Conservation (phyloP, 2,888 invertebrate species). For the Eucera pruinosa region DNA sequence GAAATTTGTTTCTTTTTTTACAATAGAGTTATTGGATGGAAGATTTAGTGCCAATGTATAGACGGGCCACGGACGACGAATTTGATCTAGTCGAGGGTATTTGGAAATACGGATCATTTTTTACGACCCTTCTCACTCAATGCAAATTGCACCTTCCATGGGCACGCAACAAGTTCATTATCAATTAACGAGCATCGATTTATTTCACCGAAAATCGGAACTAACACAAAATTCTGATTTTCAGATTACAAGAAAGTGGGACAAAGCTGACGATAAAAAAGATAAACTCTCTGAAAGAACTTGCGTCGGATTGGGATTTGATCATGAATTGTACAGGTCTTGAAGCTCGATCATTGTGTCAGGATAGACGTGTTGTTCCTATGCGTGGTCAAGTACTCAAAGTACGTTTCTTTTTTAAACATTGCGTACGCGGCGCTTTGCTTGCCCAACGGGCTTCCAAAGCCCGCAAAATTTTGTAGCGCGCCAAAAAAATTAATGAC, state of each 20-base stretch:
- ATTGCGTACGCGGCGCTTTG: too few relatives aligned
- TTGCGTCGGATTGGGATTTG: slow-evolving; percentile 88
- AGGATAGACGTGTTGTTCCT: slow-evolving; percentile 91
- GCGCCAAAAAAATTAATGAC: too few relatives aligned
- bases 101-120: slow-evolving; percentile 94
- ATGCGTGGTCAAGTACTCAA: slow-evolving; percentile 93
- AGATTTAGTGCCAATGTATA: slow-evolving; percentile 90
- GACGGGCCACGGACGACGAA: slow-evolving; percentile 90
- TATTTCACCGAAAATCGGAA: too few relatives aligned
- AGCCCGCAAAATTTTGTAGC: too few relatives aligned
- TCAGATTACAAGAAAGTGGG: slow-evolving; percentile 87
- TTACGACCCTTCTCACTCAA: slow-evolving; percentile 91
- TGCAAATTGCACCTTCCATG: slow-evolving; percentile 91
- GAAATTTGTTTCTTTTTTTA: slow-evolving; percentile 9
- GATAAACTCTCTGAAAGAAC: slow-evolving; percentile 87
- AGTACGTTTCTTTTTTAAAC: slow-evolving; percentile 83
- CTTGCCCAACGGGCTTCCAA: too few relatives aligned
- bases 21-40: slow-evolving; percentile 91
- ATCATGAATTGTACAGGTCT: slow-evolving; percentile 95
- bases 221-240: slow-evolving; percentile 4
- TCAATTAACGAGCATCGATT: too few relatives aligned
- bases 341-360: slow-evolving; percentile 91
- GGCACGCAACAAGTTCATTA: slow-evolving; percentile 89
- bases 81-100: slow-evolving; percentile 89
- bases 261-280: slow-evolving; percentile 87